Evolutionary conservation across 2,888 invertebrate genomes (phyloP), one percentile per base, ranked within the genome.

Genomic region (Acanthococcus lagerstroemiae): DNA sequence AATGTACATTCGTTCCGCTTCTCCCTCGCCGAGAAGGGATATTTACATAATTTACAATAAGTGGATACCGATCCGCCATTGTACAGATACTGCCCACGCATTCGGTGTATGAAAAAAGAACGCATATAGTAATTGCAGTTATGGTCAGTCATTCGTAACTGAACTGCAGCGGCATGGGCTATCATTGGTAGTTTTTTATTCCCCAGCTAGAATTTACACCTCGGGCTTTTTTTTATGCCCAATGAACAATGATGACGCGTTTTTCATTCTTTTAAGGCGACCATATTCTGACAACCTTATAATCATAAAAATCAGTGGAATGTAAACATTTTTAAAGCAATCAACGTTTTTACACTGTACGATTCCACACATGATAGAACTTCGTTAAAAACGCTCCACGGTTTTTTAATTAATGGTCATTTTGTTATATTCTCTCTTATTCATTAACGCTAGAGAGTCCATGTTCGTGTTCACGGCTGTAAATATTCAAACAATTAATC

Each of bases 241-340:
- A 61, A 54, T 61, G 61, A 61, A 61, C 61, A 61, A 61, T 61
- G 61, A 61, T 61, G 61, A 48, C 48, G 60, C 60, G 48, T 60
- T 60, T 60, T 61, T 61, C 52, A 52, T 61, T 61, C 44, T 57
- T 57, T 57, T 37, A 50, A 50, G 27, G 1, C n/a, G n/a, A 30
- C 37, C 27, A 4, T 17, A 5, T 52, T 52, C 21, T 25, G 48
- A 15, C 19, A 21, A 25, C 46, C 19, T 15, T 58, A 48, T 58
- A 58, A 58, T 58, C 61, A 61, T 61, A 61, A 61, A 61, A 61
- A 61, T 61, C 61, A 61, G 50, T 61, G 61, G 52, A 61, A 61
- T 61, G 61, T 61, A 44, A 61, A 61, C 46, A 50, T 30, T 61
- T 52, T 61, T 61, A 61, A 58, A 58, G 45, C 25, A 44, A 57